Evolutionary conservation across 2,797 vertebrate genomes (phyloP), one percentile per base, ranked within the genome.

Genomic region (Sebastiscus albofasciatus): DNA sequence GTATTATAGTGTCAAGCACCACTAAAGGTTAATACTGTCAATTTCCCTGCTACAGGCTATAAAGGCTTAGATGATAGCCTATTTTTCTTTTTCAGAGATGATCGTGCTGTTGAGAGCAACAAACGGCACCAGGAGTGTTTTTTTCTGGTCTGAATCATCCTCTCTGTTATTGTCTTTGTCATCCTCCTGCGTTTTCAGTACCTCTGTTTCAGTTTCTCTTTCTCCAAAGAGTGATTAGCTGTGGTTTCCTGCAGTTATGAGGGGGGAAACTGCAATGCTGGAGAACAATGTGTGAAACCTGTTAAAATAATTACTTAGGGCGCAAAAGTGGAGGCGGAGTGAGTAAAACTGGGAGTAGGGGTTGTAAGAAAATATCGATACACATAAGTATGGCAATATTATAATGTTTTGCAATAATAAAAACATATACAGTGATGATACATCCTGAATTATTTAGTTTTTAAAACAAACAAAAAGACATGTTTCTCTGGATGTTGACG

Each of bases 11-110:
- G 87, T 89, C 77, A 79, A 84, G 82, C 84, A 79, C 70, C 84
- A 33, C 87, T 77, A 89, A 91, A 93, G 91, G 90, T 92, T 91
- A 93, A 93, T 86, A 65, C 79, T 52, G 55, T 81, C 87, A 31
- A 81, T 90, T 85, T 85, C 75, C 72, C 82, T 62, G 79, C 84
- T 49, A 16, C 62, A 76, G 69, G 80, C 78, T 22, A 18, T 46
- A 54, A 79, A 89, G 80, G 60, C 55, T 79, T 76, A 66, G 76
- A 79, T 73, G 73, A 83, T 46, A 73, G 75, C 39, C 68, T 59
- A 36, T 83, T 87, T 36, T 7, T 62, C 80, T 62, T 88, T 86
- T 79, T 70, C n/a, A 60, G 64, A 78, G 72, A 80, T 26, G 67
- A 49, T 60, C 13, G 12, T 24, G 42, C 27, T 26, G 72, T 72